Percentiles rank a stretch among this genome's conserved stretches.
phyloP scores from a whole-genome alignment of 2,888 invertebrate genomes.

The Campopleginae sp. region DNA sequence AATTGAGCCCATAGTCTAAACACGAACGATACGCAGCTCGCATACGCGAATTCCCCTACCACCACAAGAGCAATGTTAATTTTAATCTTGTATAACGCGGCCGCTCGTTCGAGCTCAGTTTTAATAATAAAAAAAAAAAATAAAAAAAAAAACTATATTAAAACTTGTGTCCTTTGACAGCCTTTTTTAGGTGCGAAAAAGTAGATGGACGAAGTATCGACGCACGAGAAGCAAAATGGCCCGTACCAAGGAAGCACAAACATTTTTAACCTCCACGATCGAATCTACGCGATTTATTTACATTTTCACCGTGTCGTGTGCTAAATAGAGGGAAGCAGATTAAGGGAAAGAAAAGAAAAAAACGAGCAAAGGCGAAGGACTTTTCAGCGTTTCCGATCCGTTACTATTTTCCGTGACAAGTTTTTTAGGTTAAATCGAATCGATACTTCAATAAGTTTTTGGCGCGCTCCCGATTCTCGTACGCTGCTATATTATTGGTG shows the following conservation, averaged over 20 bases:
- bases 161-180: slow-evolving; percentile 4
- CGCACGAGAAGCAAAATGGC: background rate
- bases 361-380: background rate
- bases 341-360: background rate
- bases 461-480: slow-evolving; percentile 26
- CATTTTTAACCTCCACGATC: background rate
- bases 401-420: slow-evolving; percentile 39
- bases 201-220: background rate
- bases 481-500: slow-evolving; percentile 39
- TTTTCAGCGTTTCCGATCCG: slow-evolving; percentile 44
- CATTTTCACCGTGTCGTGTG: no score
- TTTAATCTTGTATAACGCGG: slow-evolving; percentile 43
- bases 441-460: slow-evolving; percentile 43
- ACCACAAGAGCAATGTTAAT: slow-evolving; percentile 41
- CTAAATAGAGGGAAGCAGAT: background rate
- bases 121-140: background rate
- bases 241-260: slow-evolving; percentile 7
- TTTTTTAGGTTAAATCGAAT: slow-evolving; percentile 13
- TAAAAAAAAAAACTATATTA: background rate
- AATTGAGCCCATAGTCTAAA: slow-evolving; percentile 8
- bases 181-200: background rate
- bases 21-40: slow-evolving; percentile 8
- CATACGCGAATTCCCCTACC: background rate
- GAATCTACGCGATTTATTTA: slow-evolving; percentile 6
- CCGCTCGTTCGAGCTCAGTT: background rate